These are phyloP conservation scores for Diadema setosum DNA, from an alignment of 35 echinoderm and acorn worm species.

Conservation along the genomic window DNA sequence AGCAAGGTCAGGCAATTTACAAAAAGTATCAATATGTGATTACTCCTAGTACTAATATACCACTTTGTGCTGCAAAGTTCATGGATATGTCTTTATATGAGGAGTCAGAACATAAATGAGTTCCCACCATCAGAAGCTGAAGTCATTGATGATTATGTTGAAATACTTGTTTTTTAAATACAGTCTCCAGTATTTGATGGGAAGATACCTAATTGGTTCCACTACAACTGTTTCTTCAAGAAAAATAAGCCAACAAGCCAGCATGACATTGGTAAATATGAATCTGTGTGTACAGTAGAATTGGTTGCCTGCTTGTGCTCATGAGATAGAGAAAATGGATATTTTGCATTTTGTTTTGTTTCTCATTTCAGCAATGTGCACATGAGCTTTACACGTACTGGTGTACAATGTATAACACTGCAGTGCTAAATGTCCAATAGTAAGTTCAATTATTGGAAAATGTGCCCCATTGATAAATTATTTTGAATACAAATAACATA, in stretches of 20 bases:
- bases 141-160: background rate
- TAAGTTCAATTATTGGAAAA: too few relatives aligned
- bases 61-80: background rate
- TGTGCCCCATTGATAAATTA: too few relatives aligned
- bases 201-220: conserved; percentile 90
- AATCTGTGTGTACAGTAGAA: too few relatives aligned
- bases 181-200: conserved; percentile 99
- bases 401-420: too few relatives aligned
- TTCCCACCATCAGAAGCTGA: background rate
- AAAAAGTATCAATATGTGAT: background rate
- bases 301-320: too few relatives aligned
- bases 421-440: too few relatives aligned
- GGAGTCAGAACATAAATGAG: background rate
- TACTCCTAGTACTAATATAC: background rate
- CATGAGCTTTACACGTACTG: too few relatives aligned
- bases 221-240: conserved; percentile 83
- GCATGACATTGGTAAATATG: conserved; percentile 72
- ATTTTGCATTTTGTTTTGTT: too few relatives aligned
- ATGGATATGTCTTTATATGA: background rate
- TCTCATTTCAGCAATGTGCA: too few relatives aligned
- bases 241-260: conserved; percentile 22
- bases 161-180: background rate
- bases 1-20: background rate
- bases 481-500: too few relatives aligned
- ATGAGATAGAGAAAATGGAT: too few relatives aligned